Base-by-base conservation (phyloP, 2,888 invertebrate genomes). In the Pollenia amentaria region DNA sequence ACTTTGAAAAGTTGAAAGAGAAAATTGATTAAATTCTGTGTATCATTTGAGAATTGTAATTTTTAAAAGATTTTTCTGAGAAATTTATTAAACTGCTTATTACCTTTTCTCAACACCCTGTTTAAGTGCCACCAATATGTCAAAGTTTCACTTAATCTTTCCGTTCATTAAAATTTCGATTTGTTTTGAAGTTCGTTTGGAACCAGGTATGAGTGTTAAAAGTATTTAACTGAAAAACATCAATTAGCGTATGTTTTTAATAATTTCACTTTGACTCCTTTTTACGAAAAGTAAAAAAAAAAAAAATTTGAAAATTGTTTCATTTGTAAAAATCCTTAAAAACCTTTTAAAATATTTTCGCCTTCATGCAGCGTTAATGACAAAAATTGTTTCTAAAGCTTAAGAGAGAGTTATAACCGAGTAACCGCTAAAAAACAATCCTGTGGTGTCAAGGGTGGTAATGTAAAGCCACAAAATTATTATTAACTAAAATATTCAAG, bases 391-490 rank as follows among this genome's bases (percentile, higher is more conserved):
- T 79, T 69, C 53, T 67, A 64, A 16, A 40, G 16, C 38, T 62
- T 38, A 40, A 16, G 62, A 62, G 42, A 76, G 44, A 44, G 42
- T 53, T 11, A 21, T 2, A 57, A 40, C 14, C 78, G 38, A 57
- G 40, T 29, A 29, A 29, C 29, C 29, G 29, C 29, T 29, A 29
- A 29, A 81, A n/a, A 53, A 84, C 83, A 78, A 76, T 85, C 87
- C 85, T 82, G 87, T 60, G 85, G 88, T 70, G 82, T 40, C 53
- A 44, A 48, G 85, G 85, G 87, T 89, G 80, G 55, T 44, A 38
- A 4, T 79, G 82, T 53, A 88, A 89, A 88, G 87, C 88, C 88
- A 87, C 88, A 88, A 80, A 87, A 89, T 88, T 87, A 89, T 88
- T 88, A 89, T 84, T 87, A 78, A 84, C 87, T 65, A 62, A 72